Evolutionary conservation across 2,888 invertebrate genomes (phyloP).

Genomic region (Pristionchus exspectatus): DNA sequence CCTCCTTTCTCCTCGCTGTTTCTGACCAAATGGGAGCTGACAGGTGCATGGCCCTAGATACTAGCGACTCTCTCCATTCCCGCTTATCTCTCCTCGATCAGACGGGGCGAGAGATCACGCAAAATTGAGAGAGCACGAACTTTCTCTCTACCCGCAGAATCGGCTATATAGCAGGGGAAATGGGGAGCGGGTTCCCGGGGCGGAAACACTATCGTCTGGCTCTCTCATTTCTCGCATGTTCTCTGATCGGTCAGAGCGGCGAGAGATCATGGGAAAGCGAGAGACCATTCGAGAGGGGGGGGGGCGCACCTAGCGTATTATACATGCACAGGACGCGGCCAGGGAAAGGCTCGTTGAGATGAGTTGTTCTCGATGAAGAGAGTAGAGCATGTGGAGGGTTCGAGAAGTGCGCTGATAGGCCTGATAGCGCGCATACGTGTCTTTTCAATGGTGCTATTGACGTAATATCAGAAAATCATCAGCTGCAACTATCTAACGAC

Average conservation of each 20-base stretch:
- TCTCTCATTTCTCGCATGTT: not conserved
- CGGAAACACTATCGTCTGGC: not conserved
- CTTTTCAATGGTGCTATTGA: not conserved
- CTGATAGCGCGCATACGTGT: not conserved
- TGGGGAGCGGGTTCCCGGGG: not conserved
- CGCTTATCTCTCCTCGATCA: not conserved
- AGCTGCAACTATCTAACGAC: not conserved
- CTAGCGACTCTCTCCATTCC: not conserved
- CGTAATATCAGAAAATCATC: not conserved
- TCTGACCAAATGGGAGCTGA: not conserved
- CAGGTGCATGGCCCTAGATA: not conserved
- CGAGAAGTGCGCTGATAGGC: not conserved
- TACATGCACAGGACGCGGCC: not conserved
- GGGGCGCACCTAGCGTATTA: not conserved
- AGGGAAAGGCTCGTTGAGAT: not conserved
- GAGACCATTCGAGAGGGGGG: not conserved
- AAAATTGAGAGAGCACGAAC: not conserved
- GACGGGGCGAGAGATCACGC: not conserved
- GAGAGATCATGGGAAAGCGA: not conserved
- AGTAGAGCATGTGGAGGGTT: not conserved
- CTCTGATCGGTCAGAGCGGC: not conserved
- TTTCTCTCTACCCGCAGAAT: not conserved
- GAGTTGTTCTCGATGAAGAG: not conserved
- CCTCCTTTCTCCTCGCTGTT: not conserved
- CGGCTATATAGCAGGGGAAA: not conserved